These are phyloP conservation scores for Cynopterus brachyotis DNA, from an alignment of 2,113 vertebrate genomes.

Conservation along the genomic window DNA sequence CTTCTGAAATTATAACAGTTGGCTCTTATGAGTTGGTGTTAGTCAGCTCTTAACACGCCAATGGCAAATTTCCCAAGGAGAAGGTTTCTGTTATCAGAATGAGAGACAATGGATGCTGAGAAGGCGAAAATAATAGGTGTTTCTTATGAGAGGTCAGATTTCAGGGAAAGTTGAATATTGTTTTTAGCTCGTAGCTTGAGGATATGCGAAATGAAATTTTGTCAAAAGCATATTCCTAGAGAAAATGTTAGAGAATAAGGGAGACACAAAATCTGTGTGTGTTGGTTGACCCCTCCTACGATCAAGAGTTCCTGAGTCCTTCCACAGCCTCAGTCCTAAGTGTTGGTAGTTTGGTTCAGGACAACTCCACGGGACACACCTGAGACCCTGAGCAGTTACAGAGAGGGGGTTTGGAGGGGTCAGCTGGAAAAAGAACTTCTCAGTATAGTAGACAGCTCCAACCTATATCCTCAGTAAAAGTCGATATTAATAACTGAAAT, in stretches of 20 bases:
- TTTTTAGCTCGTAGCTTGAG: not conserved
- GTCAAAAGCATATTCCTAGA: not conserved
- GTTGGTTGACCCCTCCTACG: not conserved
- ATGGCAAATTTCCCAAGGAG: not conserved
- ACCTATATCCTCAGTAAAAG: not conserved
- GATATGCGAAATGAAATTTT: not conserved
- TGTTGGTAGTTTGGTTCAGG: not conserved
- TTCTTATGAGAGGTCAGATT: not conserved
- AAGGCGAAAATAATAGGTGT: not conserved
- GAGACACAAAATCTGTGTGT: not conserved
- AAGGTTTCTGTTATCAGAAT: not conserved
- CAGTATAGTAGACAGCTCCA: no score
- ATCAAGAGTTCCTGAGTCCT: not conserved
- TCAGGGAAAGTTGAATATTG: not conserved
- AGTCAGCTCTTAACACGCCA: not conserved
- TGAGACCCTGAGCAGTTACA: not conserved
- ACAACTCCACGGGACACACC: not conserved
- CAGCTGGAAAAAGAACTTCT: not conserved
- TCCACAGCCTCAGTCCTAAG: not conserved
- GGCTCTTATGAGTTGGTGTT: not conserved
- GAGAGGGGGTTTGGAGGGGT: no score
- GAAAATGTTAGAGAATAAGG: not conserved
- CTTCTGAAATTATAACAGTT: not conserved
- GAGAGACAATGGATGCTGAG: not conserved
- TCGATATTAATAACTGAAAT: not conserved